Conservation (phyloP, 1,140 invertebrate species). For the Leptinotarsa lineolata region DNA sequence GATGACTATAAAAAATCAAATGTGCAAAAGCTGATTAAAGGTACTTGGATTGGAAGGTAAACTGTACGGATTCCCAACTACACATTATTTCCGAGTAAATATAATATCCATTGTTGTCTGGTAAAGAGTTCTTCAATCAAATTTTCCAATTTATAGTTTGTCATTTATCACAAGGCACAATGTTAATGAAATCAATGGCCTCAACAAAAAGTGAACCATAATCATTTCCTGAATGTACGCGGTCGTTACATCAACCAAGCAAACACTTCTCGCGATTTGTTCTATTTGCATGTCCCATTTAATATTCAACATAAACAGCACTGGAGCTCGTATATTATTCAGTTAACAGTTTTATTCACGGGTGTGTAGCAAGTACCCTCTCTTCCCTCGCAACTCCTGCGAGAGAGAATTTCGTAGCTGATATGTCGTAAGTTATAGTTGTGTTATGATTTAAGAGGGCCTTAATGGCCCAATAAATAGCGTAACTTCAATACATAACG, state of each 20-base stretch:
- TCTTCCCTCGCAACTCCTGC: conserved; percentile 27
- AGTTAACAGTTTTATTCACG: conserved; percentile 38
- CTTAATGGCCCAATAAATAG: conserved; percentile 56
- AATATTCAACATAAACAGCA: conserved; percentile 41
- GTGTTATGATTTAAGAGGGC: conserved; percentile 53
- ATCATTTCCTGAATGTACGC: background rate
- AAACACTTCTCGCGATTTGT: conserved; percentile 23
- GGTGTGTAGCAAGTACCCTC: background rate
- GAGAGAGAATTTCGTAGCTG: conserved; percentile 34
- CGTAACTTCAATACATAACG: conserved; percentile 54
- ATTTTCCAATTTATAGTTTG: too few relatives aligned
- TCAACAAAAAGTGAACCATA: background rate
- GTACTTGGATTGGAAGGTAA: too few relatives aligned
- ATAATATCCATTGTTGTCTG: too few relatives aligned
- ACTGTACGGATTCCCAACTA: too few relatives aligned
- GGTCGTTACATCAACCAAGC: conserved; percentile 8
- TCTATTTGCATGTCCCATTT: conserved; percentile 39
- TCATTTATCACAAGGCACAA: too few relatives aligned
- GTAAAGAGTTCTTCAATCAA: too few relatives aligned
- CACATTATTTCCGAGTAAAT: too few relatives aligned
- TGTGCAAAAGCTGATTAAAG: too few relatives aligned
- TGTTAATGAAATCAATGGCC: background rate
- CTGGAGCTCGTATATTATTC: conserved; percentile 39
- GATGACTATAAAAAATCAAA: too few relatives aligned
- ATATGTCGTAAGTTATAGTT: conserved; percentile 55